These are phyloP conservation scores for Alosa alosa DNA, from an alignment of 2,113 vertebrate species.

Conservation along the genomic window DNA sequence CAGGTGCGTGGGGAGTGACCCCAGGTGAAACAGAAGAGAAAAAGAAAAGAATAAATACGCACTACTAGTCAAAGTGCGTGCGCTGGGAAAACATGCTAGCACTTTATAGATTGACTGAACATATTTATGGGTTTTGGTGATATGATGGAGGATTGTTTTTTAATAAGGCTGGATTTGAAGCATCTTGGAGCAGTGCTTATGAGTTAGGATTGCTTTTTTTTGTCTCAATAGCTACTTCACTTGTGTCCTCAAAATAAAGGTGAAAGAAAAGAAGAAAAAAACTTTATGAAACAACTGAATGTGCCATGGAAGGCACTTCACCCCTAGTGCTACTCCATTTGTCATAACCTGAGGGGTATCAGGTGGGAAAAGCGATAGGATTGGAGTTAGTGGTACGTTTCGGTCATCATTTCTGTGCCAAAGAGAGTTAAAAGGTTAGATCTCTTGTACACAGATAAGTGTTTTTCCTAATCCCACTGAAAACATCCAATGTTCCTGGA, in stretches of 20 bases:
- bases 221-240: too few relatives aligned
- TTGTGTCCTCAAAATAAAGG: too few relatives aligned
- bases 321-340: neutral
- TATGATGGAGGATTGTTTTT: conserved; percentile 16
- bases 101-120: neutral
- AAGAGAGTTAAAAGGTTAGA: neutral
- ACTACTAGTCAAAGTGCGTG: conserved; percentile 42
- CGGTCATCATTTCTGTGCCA: neutral
- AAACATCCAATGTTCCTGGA: neutral
- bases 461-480: neutral
- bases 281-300: neutral
- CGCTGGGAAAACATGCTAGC: conserved; percentile 35
- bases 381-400: neutral
- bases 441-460: neutral
- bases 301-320: neutral
- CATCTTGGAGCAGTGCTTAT: neutral
- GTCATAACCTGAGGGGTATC: neutral
- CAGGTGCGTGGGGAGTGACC: conserved; percentile 19
- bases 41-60: neutral
- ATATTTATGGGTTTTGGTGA: conserved; percentile 37
- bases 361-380: neutral
- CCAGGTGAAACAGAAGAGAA: conserved; percentile 30
- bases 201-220: neutral
- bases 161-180: neutral
- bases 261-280: neutral